phyloP scores from a whole-genome alignment of 2,797 vertebrate genomes.

The Phrynocephalus forsythii region DNA sequence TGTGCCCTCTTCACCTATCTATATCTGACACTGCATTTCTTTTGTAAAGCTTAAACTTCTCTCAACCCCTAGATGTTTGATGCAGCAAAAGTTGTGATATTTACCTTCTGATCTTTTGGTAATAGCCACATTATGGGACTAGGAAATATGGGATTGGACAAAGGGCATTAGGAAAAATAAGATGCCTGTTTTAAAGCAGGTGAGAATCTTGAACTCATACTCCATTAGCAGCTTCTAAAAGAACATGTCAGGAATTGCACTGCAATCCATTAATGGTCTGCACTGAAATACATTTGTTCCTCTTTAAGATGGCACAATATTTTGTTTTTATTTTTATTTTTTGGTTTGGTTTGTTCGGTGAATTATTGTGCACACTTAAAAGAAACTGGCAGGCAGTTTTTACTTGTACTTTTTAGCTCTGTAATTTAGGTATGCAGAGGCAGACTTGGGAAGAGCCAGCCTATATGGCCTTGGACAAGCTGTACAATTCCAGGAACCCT shows the following conservation, averaged over 20 bases:
- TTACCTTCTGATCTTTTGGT: not conserved
- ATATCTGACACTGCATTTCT: not conserved
- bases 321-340: too few relatives aligned
- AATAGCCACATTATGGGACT: not conserved
- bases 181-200: too few relatives aligned
- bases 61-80: not conserved
- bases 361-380: not conserved
- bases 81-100: not conserved
- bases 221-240: too few relatives aligned
- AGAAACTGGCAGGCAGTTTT: not conserved
- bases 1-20: not conserved
- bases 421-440: too few relatives aligned
- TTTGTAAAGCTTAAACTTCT: not conserved
- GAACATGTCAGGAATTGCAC: too few relatives aligned
- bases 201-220: too few relatives aligned
- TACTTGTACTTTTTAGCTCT: not conserved
- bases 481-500: not conserved
- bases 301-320: too few relatives aligned
- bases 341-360: not conserved
- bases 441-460: too few relatives aligned
- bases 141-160: not conserved
- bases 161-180: not conserved
- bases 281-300: too few relatives aligned
- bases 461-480: too few relatives aligned
- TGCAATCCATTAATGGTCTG: too few relatives aligned